phyloP scores from a whole-genome alignment of 2,113 vertebrate genomes.

The Corydoras maculifer region DNA sequence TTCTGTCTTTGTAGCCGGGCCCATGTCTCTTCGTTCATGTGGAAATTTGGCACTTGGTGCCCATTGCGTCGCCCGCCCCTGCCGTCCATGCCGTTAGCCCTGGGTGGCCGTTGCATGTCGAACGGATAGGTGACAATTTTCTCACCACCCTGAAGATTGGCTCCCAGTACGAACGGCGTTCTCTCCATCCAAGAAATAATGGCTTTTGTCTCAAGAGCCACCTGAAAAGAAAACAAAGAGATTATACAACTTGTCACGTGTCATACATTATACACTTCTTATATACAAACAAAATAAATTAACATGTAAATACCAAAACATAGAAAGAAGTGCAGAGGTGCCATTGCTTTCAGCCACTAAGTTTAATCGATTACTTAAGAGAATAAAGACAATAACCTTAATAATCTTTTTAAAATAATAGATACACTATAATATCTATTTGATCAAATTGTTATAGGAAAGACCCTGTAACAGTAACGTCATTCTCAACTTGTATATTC shows the following conservation, averaged over 20 bases:
- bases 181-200: slow-evolving; percentile 92
- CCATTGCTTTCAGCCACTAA: no score
- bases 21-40: slow-evolving; percentile 62
- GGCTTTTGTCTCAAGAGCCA: slow-evolving; percentile 84
- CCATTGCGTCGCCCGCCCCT: neutral
- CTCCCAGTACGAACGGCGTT: slow-evolving; percentile 89
- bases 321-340: no score
- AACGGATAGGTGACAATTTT: slow-evolving; percentile 79
- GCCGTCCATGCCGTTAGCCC: slow-evolving; percentile 21
- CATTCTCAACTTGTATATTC: slow-evolving; percentile 21
- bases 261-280: no score
- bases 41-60: slow-evolving; percentile 3
- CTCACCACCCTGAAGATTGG: slow-evolving; percentile 90
- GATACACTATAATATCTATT: no score
- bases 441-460: neutral
- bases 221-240: slow-evolving; percentile 55
- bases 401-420: no score
- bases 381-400: no score
- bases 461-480: neutral
- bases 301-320: no score
- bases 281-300: no score
- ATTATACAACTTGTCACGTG: neutral
- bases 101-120: slow-evolving; percentile 58
- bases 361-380: no score
- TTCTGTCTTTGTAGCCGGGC: slow-evolving; percentile 65